Percentiles rank a stretch among this genome's conserved stretches.
phyloP scores from a whole-genome alignment of 2,888 invertebrate species.

The Notodonta ziczac region DNA sequence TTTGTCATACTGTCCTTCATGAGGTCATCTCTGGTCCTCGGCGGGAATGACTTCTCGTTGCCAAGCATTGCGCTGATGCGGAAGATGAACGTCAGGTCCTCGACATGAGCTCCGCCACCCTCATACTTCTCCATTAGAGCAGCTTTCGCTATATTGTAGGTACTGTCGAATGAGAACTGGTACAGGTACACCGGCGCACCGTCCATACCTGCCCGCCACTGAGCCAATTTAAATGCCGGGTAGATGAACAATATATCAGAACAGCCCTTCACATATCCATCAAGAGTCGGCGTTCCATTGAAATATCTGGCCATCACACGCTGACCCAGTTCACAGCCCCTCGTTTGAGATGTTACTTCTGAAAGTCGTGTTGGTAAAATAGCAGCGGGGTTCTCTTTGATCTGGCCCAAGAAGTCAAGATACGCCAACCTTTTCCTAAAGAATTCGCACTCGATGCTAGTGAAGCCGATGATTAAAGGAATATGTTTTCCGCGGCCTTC shows the following conservation, averaged over 20 bases:
- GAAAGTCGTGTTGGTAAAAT: constrained; percentile 11
- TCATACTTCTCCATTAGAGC: constrained; percentile 39
- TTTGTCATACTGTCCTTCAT: constrained; percentile 35
- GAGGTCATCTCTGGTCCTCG: constrained; percentile 19
- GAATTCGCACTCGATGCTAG: constrained; percentile 20
- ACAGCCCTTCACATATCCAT: constrained; percentile 18
- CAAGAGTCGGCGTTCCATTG: constrained; percentile 19
- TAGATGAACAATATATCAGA: constrained; percentile 32
- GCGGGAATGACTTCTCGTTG: constrained; percentile 13
- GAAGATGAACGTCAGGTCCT: constrained; percentile 75
- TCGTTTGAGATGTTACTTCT: too few relatives aligned
- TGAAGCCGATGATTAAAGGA: constrained; percentile 29
- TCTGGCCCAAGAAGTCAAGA: constrained; percentile 15
- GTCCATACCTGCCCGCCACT: constrained; percentile 17
- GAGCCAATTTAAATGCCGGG: constrained; percentile 30
- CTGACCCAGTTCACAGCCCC: not conserved
- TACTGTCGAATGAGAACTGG: constrained; percentile 70
- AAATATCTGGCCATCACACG: constrained; percentile 22
- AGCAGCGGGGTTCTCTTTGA: constrained; percentile 17
- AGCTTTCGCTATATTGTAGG: constrained; percentile 62
- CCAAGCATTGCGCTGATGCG: constrained; percentile 23
- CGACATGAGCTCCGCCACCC: constrained; percentile 61
- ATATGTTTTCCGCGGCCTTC: constrained; percentile 33
- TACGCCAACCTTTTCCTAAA: constrained; percentile 15
- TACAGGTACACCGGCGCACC: constrained; percentile 66